Conservation (phyloP, 2,113 vertebrate genomes). For the Cranoglanis bouderius region DNA sequence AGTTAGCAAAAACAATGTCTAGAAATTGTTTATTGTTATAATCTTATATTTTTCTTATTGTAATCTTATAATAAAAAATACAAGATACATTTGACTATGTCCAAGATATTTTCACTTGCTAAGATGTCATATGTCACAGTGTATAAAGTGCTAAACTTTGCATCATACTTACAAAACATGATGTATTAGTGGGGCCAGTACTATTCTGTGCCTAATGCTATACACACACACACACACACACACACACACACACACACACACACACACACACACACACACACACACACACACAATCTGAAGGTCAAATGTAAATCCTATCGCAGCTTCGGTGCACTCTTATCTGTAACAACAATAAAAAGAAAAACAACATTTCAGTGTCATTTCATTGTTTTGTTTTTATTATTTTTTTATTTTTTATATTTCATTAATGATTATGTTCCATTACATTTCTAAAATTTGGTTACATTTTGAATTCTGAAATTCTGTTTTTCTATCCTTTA, state of each 20-base stretch:
- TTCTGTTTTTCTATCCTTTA: not conserved
- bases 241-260: not conserved
- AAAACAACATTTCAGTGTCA: not conserved
- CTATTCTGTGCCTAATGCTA: not conserved
- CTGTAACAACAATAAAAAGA: constrained; percentile 17
- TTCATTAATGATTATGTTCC: not conserved
- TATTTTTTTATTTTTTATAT: not conserved
- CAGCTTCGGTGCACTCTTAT: not conserved
- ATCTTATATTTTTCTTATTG: not conserved
- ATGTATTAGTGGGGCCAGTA: not conserved
- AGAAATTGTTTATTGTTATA: not conserved
- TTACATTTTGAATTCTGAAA: not conserved
- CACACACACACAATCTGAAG: not conserved
- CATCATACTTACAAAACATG: not conserved
- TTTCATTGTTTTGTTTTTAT: not conserved
- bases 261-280: not conserved
- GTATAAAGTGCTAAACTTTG: not conserved
- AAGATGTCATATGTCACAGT: not conserved
- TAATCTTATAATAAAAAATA: not conserved
- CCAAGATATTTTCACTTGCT: not conserved
- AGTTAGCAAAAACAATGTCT: not conserved
- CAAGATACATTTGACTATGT: not conserved
- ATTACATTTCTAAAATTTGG: too few relatives aligned
- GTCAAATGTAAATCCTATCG: not conserved
- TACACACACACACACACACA: too few relatives aligned